Conservation (phyloP, 2,888 invertebrate genomes). For the Diaphora mendica region DNA sequence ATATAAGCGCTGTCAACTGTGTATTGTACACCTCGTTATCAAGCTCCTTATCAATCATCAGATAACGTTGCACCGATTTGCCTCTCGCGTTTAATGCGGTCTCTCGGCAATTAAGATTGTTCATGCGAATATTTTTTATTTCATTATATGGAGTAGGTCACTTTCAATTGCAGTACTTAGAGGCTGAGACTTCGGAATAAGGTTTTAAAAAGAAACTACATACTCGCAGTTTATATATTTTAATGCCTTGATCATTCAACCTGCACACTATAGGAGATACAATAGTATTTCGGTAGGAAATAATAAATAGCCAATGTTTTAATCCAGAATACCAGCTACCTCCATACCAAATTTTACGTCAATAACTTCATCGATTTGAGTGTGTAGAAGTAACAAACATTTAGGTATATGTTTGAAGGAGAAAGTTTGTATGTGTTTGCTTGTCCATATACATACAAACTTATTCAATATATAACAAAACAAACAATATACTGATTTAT, state of each 20-base stretch:
- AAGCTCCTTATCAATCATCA: slow-evolving; percentile 63
- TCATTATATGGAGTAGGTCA: slow-evolving; percentile 5
- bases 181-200: background rate
- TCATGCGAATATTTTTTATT: slow-evolving; percentile 37
- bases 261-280: no score
- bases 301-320: background rate
- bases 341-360: no score
- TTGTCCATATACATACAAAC: no score
- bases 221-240: background rate
- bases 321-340: background rate
- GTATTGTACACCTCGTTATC: slow-evolving; percentile 37
- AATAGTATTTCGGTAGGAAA: no score
- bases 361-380: no score
- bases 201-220: background rate
- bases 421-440: no score
- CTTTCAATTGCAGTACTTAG: background rate
- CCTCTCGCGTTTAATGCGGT: slow-evolving; percentile 20
- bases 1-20: slow-evolving; percentile 8
- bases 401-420: no score
- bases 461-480: no score
- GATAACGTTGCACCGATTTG: slow-evolving; percentile 72
- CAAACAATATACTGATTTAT: no score
- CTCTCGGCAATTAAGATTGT: slow-evolving; percentile 22
- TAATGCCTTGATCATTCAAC: background rate
- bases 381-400: no score